Base-by-base conservation (phyloP, 2,888 invertebrate genomes). In the Oscheius sp. region DNA sequence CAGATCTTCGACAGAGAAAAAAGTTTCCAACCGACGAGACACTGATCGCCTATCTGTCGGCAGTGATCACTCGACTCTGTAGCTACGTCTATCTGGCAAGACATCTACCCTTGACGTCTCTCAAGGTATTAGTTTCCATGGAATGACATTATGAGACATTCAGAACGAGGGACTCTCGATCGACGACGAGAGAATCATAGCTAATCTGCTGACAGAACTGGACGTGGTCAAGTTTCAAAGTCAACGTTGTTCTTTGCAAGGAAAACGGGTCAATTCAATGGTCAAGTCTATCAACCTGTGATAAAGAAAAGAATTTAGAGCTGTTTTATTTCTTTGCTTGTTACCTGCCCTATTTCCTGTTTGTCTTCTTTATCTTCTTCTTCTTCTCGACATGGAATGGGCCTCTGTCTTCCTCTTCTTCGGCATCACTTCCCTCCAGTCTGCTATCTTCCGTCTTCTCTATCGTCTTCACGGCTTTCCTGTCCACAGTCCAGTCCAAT, bases 181-280 rank as follows among this genome's bases (percentile, higher is more conserved):
- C 0, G 79, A 79, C 53, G 81, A 81, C 58, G 76, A 78, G 35
- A 68, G 42, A 47, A 77, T 81, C 11, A 32, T 81, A 2, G 55
- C 76, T 1, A 76, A 75, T 50, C 37, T 81, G 48, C 70, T 81
- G 48, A 76, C 77, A 62, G 77, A 78, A 33, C 63, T 81, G 50
- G 79, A 81, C 63, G 76, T 81, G 13, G 77, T 74, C 66, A 66
- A 68, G 32, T 74, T 58, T n/a, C 74, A 74, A 48, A 10, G 37
- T 2, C 72, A 55, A 32, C 37, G 60, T 2, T 50, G 72, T 33
- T n/a, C 51, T 37, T 5, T 59, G 7, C 55, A 58, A 42, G 60
- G 50, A 5, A 58, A 70, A 70, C 70, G 70, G 48, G 57, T 58
- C 53, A 53, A 68, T 29, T 37, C 53, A 4, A 53, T 29, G 4